Conservation (phyloP, 2,888 invertebrate genomes). For the Netelia fuscicornis region DNA sequence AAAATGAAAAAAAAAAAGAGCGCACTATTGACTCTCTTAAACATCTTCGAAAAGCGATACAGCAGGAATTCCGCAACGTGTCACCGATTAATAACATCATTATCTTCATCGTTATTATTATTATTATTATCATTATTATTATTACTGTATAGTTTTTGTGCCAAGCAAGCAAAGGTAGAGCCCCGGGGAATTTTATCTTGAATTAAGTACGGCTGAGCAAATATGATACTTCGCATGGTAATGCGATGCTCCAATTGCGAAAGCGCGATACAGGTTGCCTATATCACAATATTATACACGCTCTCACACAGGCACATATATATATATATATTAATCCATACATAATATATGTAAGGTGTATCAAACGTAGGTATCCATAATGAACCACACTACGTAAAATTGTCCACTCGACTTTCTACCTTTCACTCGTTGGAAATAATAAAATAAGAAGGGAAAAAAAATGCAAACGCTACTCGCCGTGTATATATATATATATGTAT, state of each 20-base stretch:
- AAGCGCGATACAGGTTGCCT: constrained; percentile 42
- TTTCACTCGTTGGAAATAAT: constrained; percentile 49
- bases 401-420: constrained; percentile 60
- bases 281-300: constrained; percentile 14
- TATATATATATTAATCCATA: constrained; percentile 4
- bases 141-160: constrained; percentile 1
- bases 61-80: constrained; percentile 9
- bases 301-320: background rate
- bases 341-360: background rate
- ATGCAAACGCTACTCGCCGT: background rate
- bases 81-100: constrained; percentile 30
- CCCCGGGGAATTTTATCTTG: constrained; percentile 45
- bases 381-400: constrained; percentile 37
- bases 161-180: constrained; percentile 30
- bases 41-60: constrained; percentile 1
- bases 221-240: constrained; percentile 49
- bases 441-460: constrained; percentile 12
- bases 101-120: constrained; percentile 1
- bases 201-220: constrained; percentile 58
- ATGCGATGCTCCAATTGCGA: constrained; percentile 57
- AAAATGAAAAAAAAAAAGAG: background rate
- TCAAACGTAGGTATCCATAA: constrained; percentile 23
- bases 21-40: constrained; percentile 6
- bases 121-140: constrained; percentile 27
- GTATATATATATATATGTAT: background rate